Base-by-base conservation (phyloP, 2,888 invertebrate species). In the Trachelus troglodyta region DNA sequence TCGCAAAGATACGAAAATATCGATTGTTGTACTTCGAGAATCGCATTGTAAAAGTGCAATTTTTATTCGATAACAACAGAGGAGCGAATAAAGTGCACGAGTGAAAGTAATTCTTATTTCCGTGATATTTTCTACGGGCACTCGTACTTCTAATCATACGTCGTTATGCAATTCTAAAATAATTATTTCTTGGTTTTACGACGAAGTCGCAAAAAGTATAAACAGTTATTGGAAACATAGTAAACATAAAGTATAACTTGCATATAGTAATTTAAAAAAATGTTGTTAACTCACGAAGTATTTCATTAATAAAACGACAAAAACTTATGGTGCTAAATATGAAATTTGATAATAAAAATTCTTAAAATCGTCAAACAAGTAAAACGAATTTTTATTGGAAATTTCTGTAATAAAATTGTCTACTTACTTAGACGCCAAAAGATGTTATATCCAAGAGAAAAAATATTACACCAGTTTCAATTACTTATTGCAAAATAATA, bases 31-130 rank as follows among this genome's bases (percentile, higher is more conserved):
- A 56, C 23, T 23, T 23, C 40, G 23, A 23, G 15, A 56, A 56
- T 56, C 23, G 23, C 15, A 4, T 12, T 40, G 6, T 23, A 56
- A 56, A 23, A 23, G 23, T 23, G 40, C 23, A 56, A 56, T 56
- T 56, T 23, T 23, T 6, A 23, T 56, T 30, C 15, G 34, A 71
- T 71, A 31, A 31, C 30, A 30, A 30, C 15, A 30, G 71, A 33
- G 23, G 1, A 34, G 35, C 35, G 15, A 74, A 30, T 74, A 34
- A 30, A 23, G 56, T 77, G 73, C 73, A 75, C 81, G 80, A 87
- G 89, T 88, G 89, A 90, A 90, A 90, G 90, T 89, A 87, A 88
- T 87, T 85, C 82, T 76, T 76, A 81, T 84, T 87, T 87, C 85
- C 84, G 84, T 81, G 80, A 82, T 83, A 82, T 84, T 83, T 83